Base-by-base conservation (phyloP, 2,888 invertebrate species). In the Carterocephalus palaemon region DNA sequence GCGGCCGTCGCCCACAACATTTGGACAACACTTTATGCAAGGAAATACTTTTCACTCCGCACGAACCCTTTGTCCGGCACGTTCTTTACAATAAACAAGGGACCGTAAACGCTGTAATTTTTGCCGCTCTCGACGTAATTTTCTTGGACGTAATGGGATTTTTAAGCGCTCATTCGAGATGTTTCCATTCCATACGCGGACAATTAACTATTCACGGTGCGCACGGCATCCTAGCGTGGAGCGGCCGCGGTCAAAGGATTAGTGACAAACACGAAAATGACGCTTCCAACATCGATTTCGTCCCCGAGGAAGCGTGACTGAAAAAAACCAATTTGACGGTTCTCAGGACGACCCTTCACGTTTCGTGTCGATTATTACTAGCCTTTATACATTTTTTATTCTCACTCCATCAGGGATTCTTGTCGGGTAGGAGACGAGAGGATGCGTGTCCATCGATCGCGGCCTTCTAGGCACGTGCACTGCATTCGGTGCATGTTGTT, bases 381-480 rank as follows among this genome's bases (percentile, higher is more conserved):
- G 64, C 57, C 61, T 60, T 53, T 49, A 49, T 51, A 51, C 49
- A 60, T 67, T 67, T 68, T 69, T 75, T 67, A 66, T 62, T 53
- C 43, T 51, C 55, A 17, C 28, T 47, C 56, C 56, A 70, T 70
- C 69, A 71, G 66, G 60, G 59, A 82, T 82, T 81, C 79, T 58
- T 56, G 47, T 54, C 61, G 64, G 60, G 78, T 68, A 59, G 47
- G 58, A 39, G 49, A 42, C 55, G 49, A 47, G 54, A 66, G 75
- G 76, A 79, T 75, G 73, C 67, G 59, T 57, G 61, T 59, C 48
- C 58, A 58, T 59, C 60, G 62, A 60, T 55, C 58, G 41, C 57
- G 71, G 65, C 79, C 80, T 78, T 77, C 69, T 60, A 53, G 61
- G 70, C 65, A 68, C 79, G 74, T 76, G 75, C 60, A 62, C 52